These are phyloP conservation scores for Bergia sp. DNA, from an alignment of 92 coral and sea anemone species.

Conservation along the genomic window DNA sequence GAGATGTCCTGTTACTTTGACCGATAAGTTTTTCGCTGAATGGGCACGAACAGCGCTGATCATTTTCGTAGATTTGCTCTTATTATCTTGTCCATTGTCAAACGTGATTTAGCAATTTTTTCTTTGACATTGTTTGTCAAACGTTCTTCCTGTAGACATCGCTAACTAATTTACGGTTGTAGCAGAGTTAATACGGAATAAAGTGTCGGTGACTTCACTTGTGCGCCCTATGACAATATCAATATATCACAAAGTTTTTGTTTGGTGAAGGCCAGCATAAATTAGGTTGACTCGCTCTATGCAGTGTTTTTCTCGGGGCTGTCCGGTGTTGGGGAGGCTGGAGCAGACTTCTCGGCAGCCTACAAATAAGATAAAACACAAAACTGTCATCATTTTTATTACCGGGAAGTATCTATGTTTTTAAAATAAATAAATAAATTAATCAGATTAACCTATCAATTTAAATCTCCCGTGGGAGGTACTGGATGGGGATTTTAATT, in stretches of 20 bases:
- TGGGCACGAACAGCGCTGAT: too few relatives aligned
- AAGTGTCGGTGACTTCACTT: background rate
- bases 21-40: too few relatives aligned
- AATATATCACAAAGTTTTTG: background rate
- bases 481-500: too few relatives aligned
- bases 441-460: too few relatives aligned
- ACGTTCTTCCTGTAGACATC: background rate
- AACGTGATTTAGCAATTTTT: background rate
- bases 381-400: background rate
- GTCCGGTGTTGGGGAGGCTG: slow-evolving; percentile 4
- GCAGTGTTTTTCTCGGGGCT: slow-evolving; percentile 11
- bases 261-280: background rate
- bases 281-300: background rate
- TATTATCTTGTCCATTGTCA: background rate
- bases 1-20: too few relatives aligned
- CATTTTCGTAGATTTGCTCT: background rate
- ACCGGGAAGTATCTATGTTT: too few relatives aligned
- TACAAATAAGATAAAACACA: background rate
- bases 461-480: too few relatives aligned
- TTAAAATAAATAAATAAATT: too few relatives aligned
- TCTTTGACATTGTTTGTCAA: too few relatives aligned
- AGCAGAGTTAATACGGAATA: background rate
- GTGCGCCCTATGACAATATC: background rate
- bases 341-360: slow-evolving; percentile 28
- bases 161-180: too few relatives aligned